Evolutionary conservation across 2,797 vertebrate genomes (phyloP).

Genomic region (Myotis daubentonii): DNA sequence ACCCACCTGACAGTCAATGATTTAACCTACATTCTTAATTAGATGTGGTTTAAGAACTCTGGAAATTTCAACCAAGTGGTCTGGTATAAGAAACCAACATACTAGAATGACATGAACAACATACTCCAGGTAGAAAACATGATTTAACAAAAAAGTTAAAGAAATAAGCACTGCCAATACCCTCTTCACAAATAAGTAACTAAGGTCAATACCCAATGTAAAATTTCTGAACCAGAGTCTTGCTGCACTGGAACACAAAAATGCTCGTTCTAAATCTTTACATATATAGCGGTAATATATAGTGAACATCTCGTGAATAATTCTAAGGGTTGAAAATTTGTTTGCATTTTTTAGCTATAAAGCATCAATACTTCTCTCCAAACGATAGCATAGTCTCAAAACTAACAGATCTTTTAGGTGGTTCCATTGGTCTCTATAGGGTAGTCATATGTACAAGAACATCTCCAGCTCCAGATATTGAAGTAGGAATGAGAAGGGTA

Average conservation of each 20-base stretch:
- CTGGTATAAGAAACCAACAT: not conserved
- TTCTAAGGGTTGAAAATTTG: not conserved
- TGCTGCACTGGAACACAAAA: not conserved
- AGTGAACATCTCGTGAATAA: not conserved
- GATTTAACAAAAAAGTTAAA: not conserved
- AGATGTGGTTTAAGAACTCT: not conserved
- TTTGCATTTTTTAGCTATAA: not conserved
- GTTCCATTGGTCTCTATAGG: not conserved
- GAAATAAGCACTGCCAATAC: not conserved
- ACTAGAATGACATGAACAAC: not conserved
- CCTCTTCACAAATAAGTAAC: not conserved
- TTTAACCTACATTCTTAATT: not conserved
- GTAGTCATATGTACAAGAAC: not conserved
- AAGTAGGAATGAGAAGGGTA: not conserved
- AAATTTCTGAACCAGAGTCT: not conserved
- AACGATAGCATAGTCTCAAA: not conserved
- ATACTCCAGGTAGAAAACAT: not conserved
- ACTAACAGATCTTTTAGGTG: not conserved
- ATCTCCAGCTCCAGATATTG: not conserved
- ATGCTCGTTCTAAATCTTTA: not conserved
- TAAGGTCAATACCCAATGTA: not conserved
- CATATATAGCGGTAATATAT: not conserved
- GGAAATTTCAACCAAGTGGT: not conserved
- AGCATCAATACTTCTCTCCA: not conserved
- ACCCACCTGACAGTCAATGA: not conserved